A percentile compares a stretch with the other conserved stretches of the same genome.
phyloP scores from a whole-genome alignment of 2,113 vertebrate species.

The Dicentrarchus labrax region DNA sequence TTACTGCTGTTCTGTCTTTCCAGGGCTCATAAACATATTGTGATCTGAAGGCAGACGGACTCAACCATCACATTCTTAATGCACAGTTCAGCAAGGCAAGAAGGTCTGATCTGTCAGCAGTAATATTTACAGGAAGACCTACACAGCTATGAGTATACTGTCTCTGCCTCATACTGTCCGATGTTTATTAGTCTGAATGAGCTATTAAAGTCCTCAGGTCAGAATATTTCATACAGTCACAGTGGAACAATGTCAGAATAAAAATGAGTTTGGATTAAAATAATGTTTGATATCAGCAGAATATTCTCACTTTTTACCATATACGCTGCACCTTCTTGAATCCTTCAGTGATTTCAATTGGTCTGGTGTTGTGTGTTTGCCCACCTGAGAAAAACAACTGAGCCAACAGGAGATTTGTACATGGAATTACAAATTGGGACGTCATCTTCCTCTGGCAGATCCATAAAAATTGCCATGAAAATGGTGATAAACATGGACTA shows the following conservation, averaged over 20 bases:
- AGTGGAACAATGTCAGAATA: neutral
- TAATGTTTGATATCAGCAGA: neutral
- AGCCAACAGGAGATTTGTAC: neutral
- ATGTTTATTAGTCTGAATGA: neutral
- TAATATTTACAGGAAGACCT: neutral
- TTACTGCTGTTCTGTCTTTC: slow-evolving; percentile 2
- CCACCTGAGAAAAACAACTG: neutral
- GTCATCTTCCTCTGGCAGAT: neutral
- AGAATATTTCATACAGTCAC: slow-evolving; percentile 14
- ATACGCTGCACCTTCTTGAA: too few relatives aligned
- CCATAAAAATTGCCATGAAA: neutral
- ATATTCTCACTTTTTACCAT: neutral
- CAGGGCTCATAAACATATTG: neutral
- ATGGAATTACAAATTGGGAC: neutral
- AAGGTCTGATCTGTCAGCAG: neutral
- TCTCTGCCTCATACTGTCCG: neutral
- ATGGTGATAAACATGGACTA: neutral
- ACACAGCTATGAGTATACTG: neutral
- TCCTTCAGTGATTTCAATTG: neutral
- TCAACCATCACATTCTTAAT: neutral
- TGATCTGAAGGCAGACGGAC: neutral
- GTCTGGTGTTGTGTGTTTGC: neutral
- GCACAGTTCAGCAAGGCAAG: neutral
- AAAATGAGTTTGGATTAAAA: neutral
- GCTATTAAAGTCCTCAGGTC: neutral